Evolutionary conservation across 2,797 vertebrate species (phyloP), one percentile per base, ranked within the genome.

Genomic region (Streptopelia turtur): DNA sequence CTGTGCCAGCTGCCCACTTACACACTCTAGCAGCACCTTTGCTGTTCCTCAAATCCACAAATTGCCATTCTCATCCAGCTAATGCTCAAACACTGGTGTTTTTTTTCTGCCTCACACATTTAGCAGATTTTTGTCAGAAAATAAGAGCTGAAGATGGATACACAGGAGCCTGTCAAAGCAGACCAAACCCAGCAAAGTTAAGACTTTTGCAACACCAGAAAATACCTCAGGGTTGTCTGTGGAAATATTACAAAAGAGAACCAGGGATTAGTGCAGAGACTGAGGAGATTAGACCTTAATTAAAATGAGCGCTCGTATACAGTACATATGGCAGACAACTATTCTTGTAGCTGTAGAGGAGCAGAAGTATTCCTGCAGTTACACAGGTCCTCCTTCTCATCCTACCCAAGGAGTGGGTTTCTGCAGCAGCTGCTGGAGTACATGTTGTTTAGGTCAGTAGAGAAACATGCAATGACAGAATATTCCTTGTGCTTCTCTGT

Each of bases 1-100:
- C 94, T 61, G 71, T 65, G 93, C 96, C 96, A 96, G 95, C 94
- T 95, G 93, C 95, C 96, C 90, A 95, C 93, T 94, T 88, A 92
- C 71, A 95, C 91, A 95, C 91, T 90, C 83, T 85, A 83, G 94
- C 68, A 88, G 93, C 93, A 96, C 95, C 95, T 95, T 90, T 96
- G 87, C 88, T 93, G 3, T 81, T 92, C 75, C 56, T 94, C 41
- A 23, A 60, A 95, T 94, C 77, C 60, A 82, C 77, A 92, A 95
- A 96, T 90, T 94, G 72, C 83, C 53, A 55, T 93, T 95, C 50
- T 75, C 56, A 50, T 89, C 60, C 74, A 89, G 84, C 93, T 94
- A 90, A 95, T 91, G 56, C 71, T 89, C 49, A 68, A 74, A 64
- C 16, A 31, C 45, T 33, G 25, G 35, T 74, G 9, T 7, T 3